Percentiles rank a stretch among this genome's conserved stretches.
phyloP scores from a whole-genome alignment of 35 echinoderm and acorn worm genomes.

The Eucidaris tribuloides region DNA sequence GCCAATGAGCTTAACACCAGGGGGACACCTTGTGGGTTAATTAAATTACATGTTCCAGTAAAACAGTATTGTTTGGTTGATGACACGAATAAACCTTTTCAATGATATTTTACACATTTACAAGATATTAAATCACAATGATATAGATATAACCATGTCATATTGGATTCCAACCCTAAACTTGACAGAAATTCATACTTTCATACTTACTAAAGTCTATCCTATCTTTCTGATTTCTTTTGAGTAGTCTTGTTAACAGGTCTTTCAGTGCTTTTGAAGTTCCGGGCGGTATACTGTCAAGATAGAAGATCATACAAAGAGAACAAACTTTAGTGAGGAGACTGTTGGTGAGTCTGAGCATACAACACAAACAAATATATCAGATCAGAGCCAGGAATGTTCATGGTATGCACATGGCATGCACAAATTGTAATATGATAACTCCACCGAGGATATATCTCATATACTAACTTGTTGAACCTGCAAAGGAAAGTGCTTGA shows the following conservation, averaged over 20 bases:
- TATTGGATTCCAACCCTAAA: not conserved
- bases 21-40: too few species aligned
- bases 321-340: too few species aligned
- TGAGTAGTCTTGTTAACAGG: slow-evolving; percentile 69
- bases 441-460: too few species aligned
- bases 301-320: slow-evolving; percentile 11
- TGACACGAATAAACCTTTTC: too few species aligned
- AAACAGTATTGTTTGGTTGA: too few species aligned
- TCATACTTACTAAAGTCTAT: slow-evolving; percentile 88
- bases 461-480: too few species aligned
- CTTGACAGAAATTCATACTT: not conserved
- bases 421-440: too few species aligned
- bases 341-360: too few species aligned
- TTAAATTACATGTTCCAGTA: too few species aligned
- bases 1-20: too few species aligned
- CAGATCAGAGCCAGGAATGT: not conserved
- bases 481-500: too few species aligned
- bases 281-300: slow-evolving; percentile 75
- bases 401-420: not conserved
- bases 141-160: not conserved
- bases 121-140: not conserved
- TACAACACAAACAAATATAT: not conserved
- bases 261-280: slow-evolving; percentile 90
- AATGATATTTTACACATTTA: not conserved
- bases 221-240: slow-evolving; percentile 84